phyloP scores from a whole-genome alignment of 2,113 vertebrate genomes.

The Platichthys flesus region DNA sequence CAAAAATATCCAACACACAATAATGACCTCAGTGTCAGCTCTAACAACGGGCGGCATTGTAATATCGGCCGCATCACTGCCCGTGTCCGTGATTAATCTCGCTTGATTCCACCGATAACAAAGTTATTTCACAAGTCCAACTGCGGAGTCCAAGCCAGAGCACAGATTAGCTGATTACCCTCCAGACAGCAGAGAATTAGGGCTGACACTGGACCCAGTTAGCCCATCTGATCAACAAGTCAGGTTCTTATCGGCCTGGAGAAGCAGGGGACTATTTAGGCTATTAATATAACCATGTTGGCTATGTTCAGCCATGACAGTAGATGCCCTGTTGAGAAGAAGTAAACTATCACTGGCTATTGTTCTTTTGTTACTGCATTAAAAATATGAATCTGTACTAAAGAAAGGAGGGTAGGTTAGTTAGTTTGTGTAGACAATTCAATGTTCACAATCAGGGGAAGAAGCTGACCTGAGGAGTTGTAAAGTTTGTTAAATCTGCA shows the following conservation, averaged over 20 bases:
- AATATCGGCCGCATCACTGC: not conserved
- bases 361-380: not conserved
- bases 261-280: not conserved
- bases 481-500: not conserved
- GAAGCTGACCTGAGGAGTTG: no score
- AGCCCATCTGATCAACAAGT: not conserved
- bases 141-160: constrained; percentile 4
- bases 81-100: constrained; percentile 12
- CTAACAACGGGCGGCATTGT: constrained; percentile 47
- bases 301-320: not conserved
- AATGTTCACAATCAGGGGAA: no score
- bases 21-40: constrained; percentile 46
- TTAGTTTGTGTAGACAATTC: no score
- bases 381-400: not conserved
- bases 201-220: not conserved
- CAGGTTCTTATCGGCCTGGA: not conserved
- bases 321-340: not conserved
- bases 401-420: not conserved
- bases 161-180: constrained; percentile 26
- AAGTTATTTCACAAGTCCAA: constrained; percentile 19
- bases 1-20: constrained; percentile 47
- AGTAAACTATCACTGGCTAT: not conserved
- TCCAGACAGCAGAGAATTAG: not conserved
- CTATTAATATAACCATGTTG: not conserved
- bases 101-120: constrained; percentile 40